phyloP scores from a whole-genome alignment of 2,888 invertebrate species.

The Brenthis hecate region DNA sequence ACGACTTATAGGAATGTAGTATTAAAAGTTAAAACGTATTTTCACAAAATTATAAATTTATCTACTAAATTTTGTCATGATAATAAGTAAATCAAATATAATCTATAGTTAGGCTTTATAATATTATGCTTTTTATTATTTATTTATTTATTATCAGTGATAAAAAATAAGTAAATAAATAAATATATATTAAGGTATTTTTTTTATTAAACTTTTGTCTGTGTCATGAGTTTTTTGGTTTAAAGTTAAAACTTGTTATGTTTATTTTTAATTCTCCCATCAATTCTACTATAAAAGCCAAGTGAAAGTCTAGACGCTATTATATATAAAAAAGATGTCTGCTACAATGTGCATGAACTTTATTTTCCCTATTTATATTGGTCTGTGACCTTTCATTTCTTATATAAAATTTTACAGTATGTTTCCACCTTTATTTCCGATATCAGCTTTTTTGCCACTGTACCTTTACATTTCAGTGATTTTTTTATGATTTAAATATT shows the following conservation, averaged over 20 bases:
- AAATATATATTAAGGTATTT: too few relatives aligned
- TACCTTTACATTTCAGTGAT: not conserved
- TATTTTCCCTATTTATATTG: constrained; percentile 16
- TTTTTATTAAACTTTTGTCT: too few relatives aligned
- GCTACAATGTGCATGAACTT: constrained; percentile 12
- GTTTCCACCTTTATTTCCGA: not conserved
- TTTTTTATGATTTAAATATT: too few relatives aligned
- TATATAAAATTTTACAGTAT: constrained; percentile 4
- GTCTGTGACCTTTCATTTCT: constrained; percentile 8
- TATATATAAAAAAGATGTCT: constrained; percentile 10
- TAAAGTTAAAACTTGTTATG: constrained; percentile 1
- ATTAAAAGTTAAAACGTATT: constrained; percentile 4
- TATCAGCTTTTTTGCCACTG: not conserved
- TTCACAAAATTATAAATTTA: not conserved
- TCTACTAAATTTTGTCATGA: not conserved
- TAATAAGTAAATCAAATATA: not conserved
- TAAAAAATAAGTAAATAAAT: too few relatives aligned
- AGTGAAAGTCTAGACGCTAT: constrained; percentile 18
- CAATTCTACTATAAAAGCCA: constrained; percentile 4
- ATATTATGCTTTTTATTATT: too few relatives aligned
- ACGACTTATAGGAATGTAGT: constrained; percentile 32
- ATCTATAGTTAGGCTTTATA: too few relatives aligned
- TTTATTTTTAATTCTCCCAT: constrained; percentile 15
- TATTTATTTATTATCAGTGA: too few relatives aligned
- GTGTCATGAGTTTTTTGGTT: too few relatives aligned